Conservation (phyloP, 2,797 vertebrate genomes). For the Crocodylus rhombifer region DNA sequence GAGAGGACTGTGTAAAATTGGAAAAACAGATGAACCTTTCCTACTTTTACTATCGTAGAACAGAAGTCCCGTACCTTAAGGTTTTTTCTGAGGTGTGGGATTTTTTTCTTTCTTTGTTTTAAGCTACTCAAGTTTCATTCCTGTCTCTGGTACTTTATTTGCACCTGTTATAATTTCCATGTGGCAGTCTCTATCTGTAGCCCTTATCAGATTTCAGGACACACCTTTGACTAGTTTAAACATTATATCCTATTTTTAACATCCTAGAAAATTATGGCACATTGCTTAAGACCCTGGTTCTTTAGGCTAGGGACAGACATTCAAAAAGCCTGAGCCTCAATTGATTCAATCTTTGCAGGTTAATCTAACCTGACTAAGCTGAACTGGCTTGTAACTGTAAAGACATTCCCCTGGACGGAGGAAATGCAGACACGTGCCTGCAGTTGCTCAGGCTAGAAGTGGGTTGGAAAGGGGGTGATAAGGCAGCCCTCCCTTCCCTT, state of each 20-base stretch:
- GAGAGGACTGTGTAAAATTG: not conserved
- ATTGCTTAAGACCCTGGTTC: not conserved
- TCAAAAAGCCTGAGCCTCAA: not conserved
- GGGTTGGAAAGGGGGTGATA: too few species aligned
- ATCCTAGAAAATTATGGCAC: not conserved
- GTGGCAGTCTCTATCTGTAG: not conserved
- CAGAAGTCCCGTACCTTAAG: not conserved
- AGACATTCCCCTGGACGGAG: too few species aligned
- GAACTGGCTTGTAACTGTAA: too few species aligned
- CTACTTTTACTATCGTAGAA: not conserved
- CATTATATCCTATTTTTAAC: not conserved
- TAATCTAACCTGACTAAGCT: too few species aligned
- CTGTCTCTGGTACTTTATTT: not conserved
- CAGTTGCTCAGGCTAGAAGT: too few species aligned
- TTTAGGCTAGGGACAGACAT: not conserved
- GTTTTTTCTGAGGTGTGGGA: fast-evolving
- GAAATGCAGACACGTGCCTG: too few species aligned
- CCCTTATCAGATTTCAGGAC: fast-evolving
- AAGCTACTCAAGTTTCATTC: not conserved
- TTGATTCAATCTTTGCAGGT: too few species aligned
- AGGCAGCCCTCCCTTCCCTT: too few species aligned
- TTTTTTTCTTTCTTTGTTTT: not conserved
- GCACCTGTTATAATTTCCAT: not conserved
- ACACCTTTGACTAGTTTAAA: not conserved
- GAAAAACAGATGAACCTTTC: not conserved